Percentiles rank a stretch among this genome's conserved stretches.
Conservation (phyloP, 1,140 invertebrate genomes). For the Danaus melanippus region DNA sequence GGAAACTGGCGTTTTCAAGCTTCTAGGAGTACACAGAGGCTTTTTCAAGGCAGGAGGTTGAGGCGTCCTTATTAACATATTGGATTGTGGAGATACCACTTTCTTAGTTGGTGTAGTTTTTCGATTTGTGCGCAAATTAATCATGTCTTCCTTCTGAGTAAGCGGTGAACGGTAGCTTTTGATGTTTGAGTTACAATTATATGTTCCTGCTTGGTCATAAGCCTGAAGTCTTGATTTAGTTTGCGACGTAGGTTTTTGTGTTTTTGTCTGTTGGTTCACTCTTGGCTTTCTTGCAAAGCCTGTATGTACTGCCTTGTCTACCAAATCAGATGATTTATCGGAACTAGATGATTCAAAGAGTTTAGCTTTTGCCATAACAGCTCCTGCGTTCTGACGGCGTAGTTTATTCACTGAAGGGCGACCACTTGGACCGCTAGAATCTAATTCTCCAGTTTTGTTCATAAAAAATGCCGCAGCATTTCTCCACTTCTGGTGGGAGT, state of each 20-base stretch:
- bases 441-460: conserved; percentile 60
- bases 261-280: conserved; percentile 33
- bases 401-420: conserved; percentile 76
- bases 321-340: conserved; percentile 57
- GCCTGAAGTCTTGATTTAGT: conserved; percentile 30
- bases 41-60: conserved; percentile 51
- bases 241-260: conserved; percentile 33
- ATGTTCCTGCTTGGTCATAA: conserved; percentile 13
- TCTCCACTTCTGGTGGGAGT: conserved; percentile 55
- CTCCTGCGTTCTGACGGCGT: conserved; percentile 75
- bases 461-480: conserved; percentile 64
- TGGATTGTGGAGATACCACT: conserved; percentile 43
- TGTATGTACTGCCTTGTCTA: conserved; percentile 38
- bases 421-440: conserved; percentile 57
- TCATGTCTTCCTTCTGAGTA: conserved; percentile 23
- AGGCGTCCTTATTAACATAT: conserved; percentile 29
- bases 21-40: conserved; percentile 43
- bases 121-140: conserved; percentile 27
- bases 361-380: conserved; percentile 76
- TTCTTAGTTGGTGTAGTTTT: conserved; percentile 50
- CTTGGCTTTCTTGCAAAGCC: conserved; percentile 57
- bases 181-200: conserved; percentile 7
- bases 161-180: conserved; percentile 7
- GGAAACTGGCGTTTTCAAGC: conserved; percentile 30
- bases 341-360: conserved; percentile 72